phyloP scores from a whole-genome alignment of 1,140 invertebrate species.

The Diploscapter pachys region DNA sequence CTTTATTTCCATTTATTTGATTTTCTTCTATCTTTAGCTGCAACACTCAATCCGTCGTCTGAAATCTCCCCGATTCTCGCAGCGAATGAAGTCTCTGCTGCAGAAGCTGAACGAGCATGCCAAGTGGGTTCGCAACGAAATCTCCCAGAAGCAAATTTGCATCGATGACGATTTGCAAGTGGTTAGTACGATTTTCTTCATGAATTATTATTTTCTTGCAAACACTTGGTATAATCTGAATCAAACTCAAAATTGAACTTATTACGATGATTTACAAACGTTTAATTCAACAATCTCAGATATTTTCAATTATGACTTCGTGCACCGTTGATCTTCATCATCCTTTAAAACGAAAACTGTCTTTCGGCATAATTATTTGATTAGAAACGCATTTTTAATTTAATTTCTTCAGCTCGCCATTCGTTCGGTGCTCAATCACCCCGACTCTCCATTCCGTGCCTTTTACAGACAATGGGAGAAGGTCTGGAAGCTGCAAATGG shows the following conservation, averaged over 20 bases:
- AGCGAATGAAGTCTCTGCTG: slow-evolving; percentile 7
- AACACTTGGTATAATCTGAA: background rate
- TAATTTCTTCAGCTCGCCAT: slow-evolving; percentile 20
- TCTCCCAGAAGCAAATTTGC: slow-evolving; percentile 3
- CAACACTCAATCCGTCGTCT: background rate
- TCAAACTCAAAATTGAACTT: background rate
- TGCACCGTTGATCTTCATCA: background rate
- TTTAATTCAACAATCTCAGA: background rate
- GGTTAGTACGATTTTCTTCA: slow-evolving; percentile 12
- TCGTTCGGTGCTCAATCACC: slow-evolving; percentile 18
- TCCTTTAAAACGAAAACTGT: background rate
- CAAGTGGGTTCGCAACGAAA: slow-evolving; percentile 3
- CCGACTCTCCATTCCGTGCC: slow-evolving; percentile 22
- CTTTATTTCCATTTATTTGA: background rate
- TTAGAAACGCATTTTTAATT: background rate
- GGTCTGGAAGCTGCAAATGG: slow-evolving; percentile 25
- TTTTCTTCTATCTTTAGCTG: background rate
- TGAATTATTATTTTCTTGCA: background rate
- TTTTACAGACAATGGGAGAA: slow-evolving; percentile 34
- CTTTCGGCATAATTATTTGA: background rate
- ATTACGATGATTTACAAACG: background rate
- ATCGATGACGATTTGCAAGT: slow-evolving; percentile 29
- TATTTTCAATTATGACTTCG: background rate
- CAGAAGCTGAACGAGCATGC: slow-evolving; percentile 33
- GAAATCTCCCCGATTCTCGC: background rate